These are phyloP conservation scores for Myotis vivesi DNA, from an alignment of 2,797 vertebrate species.

Conservation along the genomic window DNA sequence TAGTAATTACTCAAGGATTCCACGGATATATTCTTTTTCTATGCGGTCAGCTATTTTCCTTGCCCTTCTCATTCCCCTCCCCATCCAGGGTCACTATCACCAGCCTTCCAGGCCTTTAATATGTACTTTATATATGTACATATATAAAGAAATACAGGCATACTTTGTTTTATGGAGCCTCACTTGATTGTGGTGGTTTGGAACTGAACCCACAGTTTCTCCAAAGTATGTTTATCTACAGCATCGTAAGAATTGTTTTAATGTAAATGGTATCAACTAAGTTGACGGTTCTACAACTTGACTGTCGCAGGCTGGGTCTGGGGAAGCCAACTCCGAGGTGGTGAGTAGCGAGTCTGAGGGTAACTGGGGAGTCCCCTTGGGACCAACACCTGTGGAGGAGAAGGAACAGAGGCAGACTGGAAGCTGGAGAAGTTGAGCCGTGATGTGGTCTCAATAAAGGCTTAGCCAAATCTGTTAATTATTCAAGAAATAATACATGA, in stretches of 20 bases:
- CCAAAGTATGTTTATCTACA: neutral
- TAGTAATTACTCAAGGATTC: neutral
- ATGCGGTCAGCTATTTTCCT: neutral
- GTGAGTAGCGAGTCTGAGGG: neutral
- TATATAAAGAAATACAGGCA: neutral
- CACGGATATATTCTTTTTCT: neutral
- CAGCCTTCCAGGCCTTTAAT: neutral
- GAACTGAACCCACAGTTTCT: neutral
- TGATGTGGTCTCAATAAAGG: neutral
- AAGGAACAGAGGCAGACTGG: neutral
- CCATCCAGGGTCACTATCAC: neutral
- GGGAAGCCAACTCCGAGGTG: neutral
- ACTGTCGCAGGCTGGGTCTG: neutral
- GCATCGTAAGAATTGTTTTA: neutral
- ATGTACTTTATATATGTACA: neutral
- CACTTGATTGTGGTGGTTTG: neutral
- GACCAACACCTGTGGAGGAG: neutral
- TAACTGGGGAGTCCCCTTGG: neutral
- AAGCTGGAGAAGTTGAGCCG: neutral
- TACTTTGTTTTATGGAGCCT: neutral
- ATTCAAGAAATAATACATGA: neutral
- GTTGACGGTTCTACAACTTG: too few species aligned
- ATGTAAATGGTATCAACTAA: neutral
- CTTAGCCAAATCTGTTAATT: neutral
- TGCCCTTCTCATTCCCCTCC: neutral